Conservation (phyloP, 2,113 vertebrate genomes). For the Chlamydotis undulata region DNA sequence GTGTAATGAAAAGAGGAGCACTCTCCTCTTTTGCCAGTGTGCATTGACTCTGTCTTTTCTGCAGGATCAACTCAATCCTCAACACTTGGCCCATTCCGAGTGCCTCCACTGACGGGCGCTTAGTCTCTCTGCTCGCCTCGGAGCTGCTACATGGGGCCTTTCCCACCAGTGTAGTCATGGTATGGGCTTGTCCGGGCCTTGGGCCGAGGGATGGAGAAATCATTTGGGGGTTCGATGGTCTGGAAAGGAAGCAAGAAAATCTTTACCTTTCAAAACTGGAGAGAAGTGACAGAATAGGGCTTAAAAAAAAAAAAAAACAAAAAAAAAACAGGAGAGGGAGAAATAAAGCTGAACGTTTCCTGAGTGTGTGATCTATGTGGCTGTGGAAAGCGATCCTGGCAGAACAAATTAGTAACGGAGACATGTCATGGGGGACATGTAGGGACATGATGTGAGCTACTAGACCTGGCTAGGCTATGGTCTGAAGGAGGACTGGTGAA, state of each 20-base stretch:
- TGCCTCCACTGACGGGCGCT: not conserved
- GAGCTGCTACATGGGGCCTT: conserved; percentile 32
- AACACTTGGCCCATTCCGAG: not conserved
- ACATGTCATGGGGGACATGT: not conserved
- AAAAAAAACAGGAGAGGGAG: not conserved
- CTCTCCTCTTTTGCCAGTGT: not conserved
- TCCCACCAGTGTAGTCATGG: conserved; percentile 61
- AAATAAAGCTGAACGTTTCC: not conserved
- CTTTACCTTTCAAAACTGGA: not conserved
- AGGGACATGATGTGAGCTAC: not conserved
- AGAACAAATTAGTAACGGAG: not conserved
- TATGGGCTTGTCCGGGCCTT: conserved; percentile 60
- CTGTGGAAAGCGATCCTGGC: not conserved
- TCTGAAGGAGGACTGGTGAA: not conserved
- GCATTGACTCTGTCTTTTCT: not conserved
- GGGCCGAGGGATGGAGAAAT: conserved; percentile 73
- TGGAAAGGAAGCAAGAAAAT: conserved; percentile 40
- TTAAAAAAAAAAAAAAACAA: not conserved
- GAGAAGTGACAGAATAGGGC: not conserved
- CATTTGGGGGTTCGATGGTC: conserved; percentile 19
- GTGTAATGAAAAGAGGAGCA: not conserved
- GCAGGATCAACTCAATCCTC: not conserved
- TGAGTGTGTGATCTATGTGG: not conserved
- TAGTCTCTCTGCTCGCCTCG: not conserved
- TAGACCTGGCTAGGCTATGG: not conserved